A percentile compares a stretch with the other conserved stretches of the same genome.
Evolutionary conservation across 2,113 vertebrate genomes (phyloP).

Genomic region (Hirundichthys speculiger): DNA sequence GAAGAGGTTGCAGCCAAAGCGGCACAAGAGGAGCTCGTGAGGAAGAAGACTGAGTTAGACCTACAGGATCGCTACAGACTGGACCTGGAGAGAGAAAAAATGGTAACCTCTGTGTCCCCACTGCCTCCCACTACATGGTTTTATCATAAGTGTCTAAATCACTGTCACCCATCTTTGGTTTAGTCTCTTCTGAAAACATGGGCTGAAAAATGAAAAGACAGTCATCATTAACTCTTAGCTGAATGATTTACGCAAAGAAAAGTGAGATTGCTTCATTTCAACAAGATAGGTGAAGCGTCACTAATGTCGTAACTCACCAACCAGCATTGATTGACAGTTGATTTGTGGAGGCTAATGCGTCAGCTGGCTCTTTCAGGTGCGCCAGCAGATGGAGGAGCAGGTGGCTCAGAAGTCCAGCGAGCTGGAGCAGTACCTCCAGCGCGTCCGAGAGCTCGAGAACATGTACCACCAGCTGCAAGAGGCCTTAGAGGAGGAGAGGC

Average conservation of each 20-base stretch:
- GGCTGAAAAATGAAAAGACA: too few relatives aligned
- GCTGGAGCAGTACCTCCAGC: slow-evolving; percentile 91
- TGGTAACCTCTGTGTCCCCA: slow-evolving; percentile 71
- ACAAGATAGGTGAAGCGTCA: too few relatives aligned
- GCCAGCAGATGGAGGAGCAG: slow-evolving; percentile 94
- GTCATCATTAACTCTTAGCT: neutral
- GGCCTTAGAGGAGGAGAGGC: slow-evolving; percentile 91
- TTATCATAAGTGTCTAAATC: neutral
- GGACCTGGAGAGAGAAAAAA: slow-evolving; percentile 93
- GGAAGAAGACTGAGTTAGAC: slow-evolving; percentile 87
- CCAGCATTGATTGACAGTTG: too few relatives aligned
- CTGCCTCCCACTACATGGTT: neutral
- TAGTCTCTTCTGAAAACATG: too few relatives aligned
- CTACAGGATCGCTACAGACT: slow-evolving; percentile 90
- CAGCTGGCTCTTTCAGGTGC: slow-evolving; percentile 79
- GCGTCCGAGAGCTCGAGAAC: slow-evolving; percentile 90
- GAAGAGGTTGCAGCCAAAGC: slow-evolving; percentile 87
- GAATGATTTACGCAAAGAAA: neutral
- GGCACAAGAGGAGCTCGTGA: slow-evolving; percentile 85
- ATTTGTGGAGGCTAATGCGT: neutral
- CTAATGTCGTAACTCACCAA: too few relatives aligned
- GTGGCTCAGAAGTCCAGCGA: slow-evolving; percentile 95
- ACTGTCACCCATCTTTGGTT: too few relatives aligned
- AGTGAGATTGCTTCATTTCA: neutral
- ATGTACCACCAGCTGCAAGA: slow-evolving; percentile 93